A percentile compares a stretch with the other conserved stretches of the same genome.
Conservation (phyloP, 1,140 invertebrate species). For the Proctacanthus coquilletti region DNA sequence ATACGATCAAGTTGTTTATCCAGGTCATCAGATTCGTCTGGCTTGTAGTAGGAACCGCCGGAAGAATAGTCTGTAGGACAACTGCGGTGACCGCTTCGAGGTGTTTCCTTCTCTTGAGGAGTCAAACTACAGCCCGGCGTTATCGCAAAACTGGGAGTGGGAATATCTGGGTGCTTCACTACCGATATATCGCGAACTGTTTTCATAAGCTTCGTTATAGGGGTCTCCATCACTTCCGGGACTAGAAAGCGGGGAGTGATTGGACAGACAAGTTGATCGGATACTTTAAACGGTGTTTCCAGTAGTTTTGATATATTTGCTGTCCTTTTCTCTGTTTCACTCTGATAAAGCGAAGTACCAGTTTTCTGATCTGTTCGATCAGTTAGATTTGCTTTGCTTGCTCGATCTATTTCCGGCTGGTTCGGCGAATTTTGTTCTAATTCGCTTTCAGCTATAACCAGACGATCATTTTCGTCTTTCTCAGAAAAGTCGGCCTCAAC, state of each 20-base stretch:
- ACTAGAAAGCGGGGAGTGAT: background rate
- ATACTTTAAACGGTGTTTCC: slow-evolving; percentile 20
- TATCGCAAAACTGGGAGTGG: slow-evolving; percentile 24
- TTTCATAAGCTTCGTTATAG: background rate
- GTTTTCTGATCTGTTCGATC: too few relatives aligned
- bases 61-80: slow-evolving; percentile 23
- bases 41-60: slow-evolving; percentile 25
- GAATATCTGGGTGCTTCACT: slow-evolving; percentile 1
- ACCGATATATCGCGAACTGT: background rate
- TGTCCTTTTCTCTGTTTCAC: slow-evolving; percentile 7
- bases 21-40: slow-evolving; percentile 26
- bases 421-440: too few relatives aligned
- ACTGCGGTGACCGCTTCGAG: slow-evolving; percentile 8
- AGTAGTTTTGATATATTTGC: slow-evolving; percentile 16
- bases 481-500: background rate
- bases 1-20: slow-evolving; percentile 19
- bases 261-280: background rate
- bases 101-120: slow-evolving; percentile 14
- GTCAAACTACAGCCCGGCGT: slow-evolving; percentile 22
- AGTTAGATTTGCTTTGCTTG: too few relatives aligned
- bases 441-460: too few relatives aligned
- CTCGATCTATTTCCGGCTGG: too few relatives aligned
- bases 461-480: too few relatives aligned
- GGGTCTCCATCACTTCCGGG: background rate
- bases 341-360: too few relatives aligned